Conservation (phyloP, 2,797 vertebrate genomes). For the Fistularia commersonii region DNA sequence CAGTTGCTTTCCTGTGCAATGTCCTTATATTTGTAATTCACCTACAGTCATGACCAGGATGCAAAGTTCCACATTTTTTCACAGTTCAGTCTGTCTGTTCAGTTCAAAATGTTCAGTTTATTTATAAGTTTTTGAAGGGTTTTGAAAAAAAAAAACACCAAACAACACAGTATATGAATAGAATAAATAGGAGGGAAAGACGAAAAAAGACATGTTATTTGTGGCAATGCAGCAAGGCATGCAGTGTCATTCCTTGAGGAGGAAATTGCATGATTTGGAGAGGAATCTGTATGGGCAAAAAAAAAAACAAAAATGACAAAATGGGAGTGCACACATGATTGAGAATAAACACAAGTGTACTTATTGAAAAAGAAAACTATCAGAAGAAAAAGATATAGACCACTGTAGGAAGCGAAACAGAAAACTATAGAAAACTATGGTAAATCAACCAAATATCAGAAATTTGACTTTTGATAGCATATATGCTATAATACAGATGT, state of each 20-base stretch:
- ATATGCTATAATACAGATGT: no score
- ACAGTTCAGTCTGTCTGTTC: constrained; percentile 59
- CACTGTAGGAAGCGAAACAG: neutral
- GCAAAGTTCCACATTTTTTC: constrained; percentile 46
- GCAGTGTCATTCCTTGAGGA: constrained; percentile 84
- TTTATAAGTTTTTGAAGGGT: constrained; percentile 70
- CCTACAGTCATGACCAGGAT: constrained; percentile 68
- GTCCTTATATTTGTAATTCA: constrained; percentile 82
- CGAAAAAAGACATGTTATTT: constrained; percentile 96
- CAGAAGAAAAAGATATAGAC: neutral
- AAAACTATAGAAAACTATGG: neutral
- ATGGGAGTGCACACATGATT: constrained; percentile 29
- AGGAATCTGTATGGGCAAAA: constrained; percentile 78
- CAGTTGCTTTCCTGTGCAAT: constrained; percentile 78
- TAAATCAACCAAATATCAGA: constrained; percentile 1
- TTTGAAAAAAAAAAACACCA: constrained; percentile 80
- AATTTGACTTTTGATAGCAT: neutral
- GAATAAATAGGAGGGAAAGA: constrained; percentile 81
- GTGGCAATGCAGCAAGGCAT: constrained; percentile 85
- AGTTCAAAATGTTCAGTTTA: constrained; percentile 59
- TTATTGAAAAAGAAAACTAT: neutral
- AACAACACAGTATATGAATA: constrained; percentile 80
- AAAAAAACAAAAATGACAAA: constrained; percentile 41
- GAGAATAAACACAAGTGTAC: neutral
- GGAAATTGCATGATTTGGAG: constrained; percentile 83